Base-by-base conservation (phyloP, 2,888 invertebrate genomes). In the Crocallis elinguaria region DNA sequence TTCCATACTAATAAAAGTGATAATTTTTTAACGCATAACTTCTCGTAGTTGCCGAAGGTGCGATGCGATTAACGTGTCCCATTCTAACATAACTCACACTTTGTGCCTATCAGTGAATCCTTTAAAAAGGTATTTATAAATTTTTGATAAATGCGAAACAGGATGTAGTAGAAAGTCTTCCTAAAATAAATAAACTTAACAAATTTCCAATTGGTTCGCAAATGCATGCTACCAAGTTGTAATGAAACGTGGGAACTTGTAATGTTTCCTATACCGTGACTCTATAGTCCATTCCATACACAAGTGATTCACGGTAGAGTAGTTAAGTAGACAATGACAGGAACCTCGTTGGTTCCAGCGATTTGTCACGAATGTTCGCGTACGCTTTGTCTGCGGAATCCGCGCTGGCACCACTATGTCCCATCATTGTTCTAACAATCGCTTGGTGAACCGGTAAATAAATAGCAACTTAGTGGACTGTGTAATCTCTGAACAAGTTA, bases 281-380 rank as follows among this genome's bases (percentile, higher is more conserved):
- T 64, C 63, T 62, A 2, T 23, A 5, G 6, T n/a, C 2, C 6
- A 2, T 23, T 69, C 72, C 64, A 67, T 73, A 73, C 62, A 65
- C 66, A 66, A 71, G 70, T 72, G 69, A 73, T 80, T 79, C 76
- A 77, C 72, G 72, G 77, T 74, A 76, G 72, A 69, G 62, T 61
- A 54, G 64, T 67, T 63, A 65, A 49, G 67, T 67, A 79, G 64
- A 86, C 88, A 87, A 88, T 85, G 79, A 72, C 81, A 86, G 87
- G 88, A 87, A 87, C 83, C 69, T 73, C 59, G 69, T 77, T 70
- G 75, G 82, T 84, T 82, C 76, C 82, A 67, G 66, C 71, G 62
- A 84, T 82, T 82, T 81, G 84, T 62, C 55, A 62, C 61, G 57
- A 57, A 54, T 55, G 64, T 63, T 67, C 67, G 67, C 73, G 73